Base-by-base conservation (phyloP, 2,797 vertebrate species). In the Chiropotes sagulatus region DNA sequence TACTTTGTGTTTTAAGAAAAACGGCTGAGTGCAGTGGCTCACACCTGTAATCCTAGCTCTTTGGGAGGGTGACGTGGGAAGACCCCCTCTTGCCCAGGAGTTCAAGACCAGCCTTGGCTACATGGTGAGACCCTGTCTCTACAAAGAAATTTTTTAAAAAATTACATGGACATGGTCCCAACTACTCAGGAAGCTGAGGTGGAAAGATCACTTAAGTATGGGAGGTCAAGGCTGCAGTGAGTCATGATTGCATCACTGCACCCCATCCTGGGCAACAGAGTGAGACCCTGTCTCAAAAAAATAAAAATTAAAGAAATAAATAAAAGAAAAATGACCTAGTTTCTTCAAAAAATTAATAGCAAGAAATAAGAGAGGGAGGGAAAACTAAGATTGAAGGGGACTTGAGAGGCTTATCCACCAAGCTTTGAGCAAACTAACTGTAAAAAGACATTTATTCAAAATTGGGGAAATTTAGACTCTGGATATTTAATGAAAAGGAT, bases 281-380 rank as follows among this genome's bases (percentile, higher is more conserved):
- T 19, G 20, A 72, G 67, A 72, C 20, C n/a, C n/a, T 36, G 67
- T 10, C n/a, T 72, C 67, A 39, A 39, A 82, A 72, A 39, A 72
- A 67, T 19, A 67, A n/a, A 67, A 67, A n/a, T 67, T 67, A n/a
- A 67, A 67, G n/a, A 67, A 67, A 28, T 28, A 58, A 67, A 67
- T 33, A 33, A 67, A 64, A 67, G 33, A 61, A 88, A 92, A 79
- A 90, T 92, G 19, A 78, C 50, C 50, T 88, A 22, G 26, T 41
- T 96, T 95, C 46, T 81, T 97, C 33, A 93, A 87, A 17, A 89
- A 86, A 81, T 94, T 92, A 93, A 79, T 58, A 64, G 36, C 75
- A 89, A 64, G 83, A 92, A 87, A 75, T 92, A 80, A 85, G 52
- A 89, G 46, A 44, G 6, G 11, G 58, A 54, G 33, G 39, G 14